Percentiles rank a stretch among this genome's conserved stretches.
Evolutionary conservation across 1,140 invertebrate genomes (phyloP).

Genomic region (Bombus soroeensis): DNA sequence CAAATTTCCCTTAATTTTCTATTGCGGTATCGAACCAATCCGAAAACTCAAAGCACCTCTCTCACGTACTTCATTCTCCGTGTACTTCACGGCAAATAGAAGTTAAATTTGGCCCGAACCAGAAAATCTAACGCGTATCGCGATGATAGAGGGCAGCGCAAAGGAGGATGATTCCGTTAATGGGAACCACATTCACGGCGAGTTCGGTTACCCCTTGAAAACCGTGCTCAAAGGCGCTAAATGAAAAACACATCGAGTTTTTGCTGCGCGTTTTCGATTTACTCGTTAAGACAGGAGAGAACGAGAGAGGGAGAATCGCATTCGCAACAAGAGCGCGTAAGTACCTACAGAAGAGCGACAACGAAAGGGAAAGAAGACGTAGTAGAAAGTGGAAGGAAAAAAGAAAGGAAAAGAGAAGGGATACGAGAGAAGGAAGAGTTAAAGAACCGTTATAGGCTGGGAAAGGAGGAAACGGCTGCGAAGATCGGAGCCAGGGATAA

Average conservation of each 20-base stretch:
- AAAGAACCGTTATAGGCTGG: slow-evolving; percentile 20
- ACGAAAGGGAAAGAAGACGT: not conserved
- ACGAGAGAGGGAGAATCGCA: not conserved
- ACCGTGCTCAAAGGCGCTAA: slow-evolving; percentile 29
- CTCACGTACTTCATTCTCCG: not conserved
- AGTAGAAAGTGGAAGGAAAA: not conserved
- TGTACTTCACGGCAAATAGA: not conserved
- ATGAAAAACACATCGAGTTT: slow-evolving; percentile 31
- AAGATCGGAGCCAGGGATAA: slow-evolving; percentile 53
- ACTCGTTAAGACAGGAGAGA: slow-evolving; percentile 14
- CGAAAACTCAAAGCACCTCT: not conserved
- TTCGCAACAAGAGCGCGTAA: not conserved
- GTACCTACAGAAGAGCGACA: not conserved
- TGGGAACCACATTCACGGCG: slow-evolving; percentile 6
- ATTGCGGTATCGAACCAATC: not conserved
- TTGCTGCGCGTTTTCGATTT: slow-evolving; percentile 37
- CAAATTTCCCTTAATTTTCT: not conserved
- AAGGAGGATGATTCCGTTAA: slow-evolving; percentile 15
- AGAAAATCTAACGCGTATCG: slow-evolving; percentile 10
- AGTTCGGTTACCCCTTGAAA: slow-evolving; percentile 16
- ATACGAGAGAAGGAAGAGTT: slow-evolving; percentile 45
- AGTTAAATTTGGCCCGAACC: not conserved
- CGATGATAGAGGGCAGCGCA: not conserved
- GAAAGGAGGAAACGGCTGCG: slow-evolving; percentile 22
- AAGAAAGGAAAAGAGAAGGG: slow-evolving; percentile 31